phyloP scores from a whole-genome alignment of 2,113 vertebrate species.

The Ictalurus punctatus region DNA sequence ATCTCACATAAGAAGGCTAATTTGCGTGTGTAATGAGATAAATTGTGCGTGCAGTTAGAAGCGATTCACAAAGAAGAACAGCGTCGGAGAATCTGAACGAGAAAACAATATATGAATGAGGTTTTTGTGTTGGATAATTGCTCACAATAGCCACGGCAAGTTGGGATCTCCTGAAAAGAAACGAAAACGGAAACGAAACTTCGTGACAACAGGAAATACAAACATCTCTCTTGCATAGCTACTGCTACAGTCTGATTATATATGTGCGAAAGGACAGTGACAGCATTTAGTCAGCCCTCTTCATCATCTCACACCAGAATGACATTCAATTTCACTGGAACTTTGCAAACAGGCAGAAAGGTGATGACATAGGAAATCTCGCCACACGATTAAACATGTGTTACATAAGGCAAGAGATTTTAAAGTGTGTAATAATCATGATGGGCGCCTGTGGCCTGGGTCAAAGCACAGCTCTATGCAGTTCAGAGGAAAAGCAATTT shows the following conservation, averaged over 20 bases:
- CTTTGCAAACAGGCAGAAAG: background rate
- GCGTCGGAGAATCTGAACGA: background rate
- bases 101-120: background rate
- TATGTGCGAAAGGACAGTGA: background rate
- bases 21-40: background rate
- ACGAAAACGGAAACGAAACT: background rate
- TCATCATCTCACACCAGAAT: background rate
- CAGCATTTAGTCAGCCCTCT: background rate
- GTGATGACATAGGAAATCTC: slow-evolving; percentile 11
- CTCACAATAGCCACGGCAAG: background rate
- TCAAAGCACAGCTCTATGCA: background rate
- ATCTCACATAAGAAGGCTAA: background rate
- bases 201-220: background rate
- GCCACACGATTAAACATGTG: background rate
- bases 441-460: background rate
- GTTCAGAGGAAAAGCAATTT: slow-evolving; percentile 19
- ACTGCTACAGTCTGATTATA: background rate
- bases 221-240: background rate
- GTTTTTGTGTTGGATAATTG: too few relatives aligned
- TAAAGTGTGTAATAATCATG: background rate
- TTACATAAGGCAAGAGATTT: background rate
- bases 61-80: background rate
- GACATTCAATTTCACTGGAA: background rate
- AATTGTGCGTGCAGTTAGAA: background rate
- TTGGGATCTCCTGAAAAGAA: background rate